Base-by-base conservation (phyloP, 2,797 vertebrate genomes). In the Momotus momota region DNA sequence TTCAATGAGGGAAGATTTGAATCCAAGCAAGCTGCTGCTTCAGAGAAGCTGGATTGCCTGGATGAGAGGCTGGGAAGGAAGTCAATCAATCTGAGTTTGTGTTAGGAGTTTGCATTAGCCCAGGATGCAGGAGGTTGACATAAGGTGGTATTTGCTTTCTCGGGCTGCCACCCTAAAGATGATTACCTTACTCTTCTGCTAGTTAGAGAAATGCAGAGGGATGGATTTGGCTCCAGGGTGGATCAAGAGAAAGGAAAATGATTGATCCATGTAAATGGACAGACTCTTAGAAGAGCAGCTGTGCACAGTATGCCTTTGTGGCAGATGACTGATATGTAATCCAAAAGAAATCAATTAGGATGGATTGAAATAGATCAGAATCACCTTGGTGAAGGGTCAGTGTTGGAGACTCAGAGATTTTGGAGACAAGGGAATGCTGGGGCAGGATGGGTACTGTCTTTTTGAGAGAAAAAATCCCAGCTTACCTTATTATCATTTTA, bases 1-100 rank as follows among this genome's bases (percentile, higher is more conserved):
- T 84, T 87, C 54, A 66, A 1, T 0, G 0, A 31, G 20, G 16
- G 6, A 58, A 38, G 26, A 12, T 41, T 52, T 67, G 49, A 88
- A 82, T 10, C 7, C n/a, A 64, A 83, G 12, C 10, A 61, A 51
- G 6, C 10, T 71, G 19, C n/a, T 72, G 40, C 74, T 75, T 87
- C 60, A 86, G 51, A 80, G 41, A 73, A 58, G 3, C 26, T 81
- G 33, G 12, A 40, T 49, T 69, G 29, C 9, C 23, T 48, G 49
- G 52, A 51, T 31, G 27, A 73, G 52, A 27, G n/a, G 3, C n/a
- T 62, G 21, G 33, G 46, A 87, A 77, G 60, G 41, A 79, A 43
- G 21, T 23, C 25, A 48, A 20, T 20, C 15, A 11, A 77, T 21
- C 8, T 65, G n/a, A 0, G 46, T 75, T 62, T 65, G 16, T 5